Evolutionary conservation across 2,113 vertebrate genomes (phyloP).

Genomic region (Rafetus swinhoei): DNA sequence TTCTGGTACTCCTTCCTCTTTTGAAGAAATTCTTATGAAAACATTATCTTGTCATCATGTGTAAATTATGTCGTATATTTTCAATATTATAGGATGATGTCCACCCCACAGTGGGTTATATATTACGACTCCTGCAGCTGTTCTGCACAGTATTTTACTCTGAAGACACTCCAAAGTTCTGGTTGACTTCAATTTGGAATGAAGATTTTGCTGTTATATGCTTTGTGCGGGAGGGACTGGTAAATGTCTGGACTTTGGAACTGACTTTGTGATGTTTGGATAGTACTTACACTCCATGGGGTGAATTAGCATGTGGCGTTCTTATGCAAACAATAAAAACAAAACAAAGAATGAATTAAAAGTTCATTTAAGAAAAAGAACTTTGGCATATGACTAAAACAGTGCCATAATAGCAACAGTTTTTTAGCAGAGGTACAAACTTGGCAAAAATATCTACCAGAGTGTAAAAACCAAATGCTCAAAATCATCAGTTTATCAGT

Average conservation of each 20-base stretch:
- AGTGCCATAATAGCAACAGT: conserved; percentile 62
- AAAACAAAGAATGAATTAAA: conserved; percentile 75
- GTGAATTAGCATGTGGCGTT: conserved; percentile 71
- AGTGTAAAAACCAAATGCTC: conserved; percentile 12
- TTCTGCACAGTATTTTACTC: conserved; percentile 67
- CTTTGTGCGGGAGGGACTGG: conserved; percentile 73
- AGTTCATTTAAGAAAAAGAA: conserved; percentile 64
- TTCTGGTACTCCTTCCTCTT: conserved; percentile 53
- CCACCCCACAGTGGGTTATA: conserved; percentile 63
- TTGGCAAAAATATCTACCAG: conserved; percentile 54
- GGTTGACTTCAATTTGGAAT: conserved; percentile 76
- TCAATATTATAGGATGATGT: conserved; percentile 64
- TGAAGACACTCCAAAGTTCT: conserved; percentile 80
- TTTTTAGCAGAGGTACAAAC: conserved; percentile 35
- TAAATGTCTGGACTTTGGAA: conserved; percentile 77
- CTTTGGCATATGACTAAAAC: conserved; percentile 67
- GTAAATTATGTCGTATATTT: conserved; percentile 72
- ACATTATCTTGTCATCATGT: conserved; percentile 75
- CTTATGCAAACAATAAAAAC: conserved; percentile 74
- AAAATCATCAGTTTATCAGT: conserved; percentile 19
- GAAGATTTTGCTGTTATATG: conserved; percentile 71
- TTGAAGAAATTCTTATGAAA: conserved; percentile 71
- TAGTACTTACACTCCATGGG: conserved; percentile 53
- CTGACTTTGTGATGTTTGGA: conserved; percentile 78
- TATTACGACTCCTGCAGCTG: conserved; percentile 69